phyloP scores from a whole-genome alignment of 1,140 invertebrate species.

The Procambarus clarkii region DNA sequence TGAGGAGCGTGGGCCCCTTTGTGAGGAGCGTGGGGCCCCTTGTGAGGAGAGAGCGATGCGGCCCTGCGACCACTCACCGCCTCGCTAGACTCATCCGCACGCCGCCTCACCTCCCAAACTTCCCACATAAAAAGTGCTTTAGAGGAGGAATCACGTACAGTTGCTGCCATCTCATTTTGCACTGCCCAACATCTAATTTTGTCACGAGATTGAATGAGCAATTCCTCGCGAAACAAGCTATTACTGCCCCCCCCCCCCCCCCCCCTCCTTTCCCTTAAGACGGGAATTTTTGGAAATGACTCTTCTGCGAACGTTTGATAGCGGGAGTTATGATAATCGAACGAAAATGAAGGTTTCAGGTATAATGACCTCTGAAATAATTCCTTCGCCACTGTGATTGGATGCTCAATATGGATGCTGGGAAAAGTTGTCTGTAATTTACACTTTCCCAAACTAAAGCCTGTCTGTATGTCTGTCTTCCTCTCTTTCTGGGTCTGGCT shows the following conservation, averaged over 20 bases:
- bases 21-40: neutral
- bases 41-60: too few species aligned
- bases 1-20: neutral
- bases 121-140: constrained; percentile 41
- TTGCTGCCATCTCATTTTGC: constrained; percentile 31
- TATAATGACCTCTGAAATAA: too few species aligned
- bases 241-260: neutral
- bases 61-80: neutral
- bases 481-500: neutral
- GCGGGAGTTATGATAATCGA: too few species aligned
- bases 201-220: constrained; percentile 35
- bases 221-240: neutral
- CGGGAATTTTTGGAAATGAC: too few species aligned
- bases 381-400: too few species aligned
- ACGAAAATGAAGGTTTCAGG: too few species aligned
- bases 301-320: too few species aligned
- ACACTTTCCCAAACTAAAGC: too few species aligned
- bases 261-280: too few species aligned
- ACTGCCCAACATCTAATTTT: constrained; percentile 20
- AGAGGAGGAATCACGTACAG: constrained; percentile 25
- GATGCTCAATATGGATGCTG: too few species aligned
- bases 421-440: neutral
- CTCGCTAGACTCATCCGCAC: neutral
- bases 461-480: neutral
- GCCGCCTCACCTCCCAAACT: constrained; percentile 4